A percentile compares a stretch with the other conserved stretches of the same genome.
These are phyloP conservation scores for Calephelis virginiensis DNA, from an alignment of 1,140 invertebrate species.

Conservation along the genomic window DNA sequence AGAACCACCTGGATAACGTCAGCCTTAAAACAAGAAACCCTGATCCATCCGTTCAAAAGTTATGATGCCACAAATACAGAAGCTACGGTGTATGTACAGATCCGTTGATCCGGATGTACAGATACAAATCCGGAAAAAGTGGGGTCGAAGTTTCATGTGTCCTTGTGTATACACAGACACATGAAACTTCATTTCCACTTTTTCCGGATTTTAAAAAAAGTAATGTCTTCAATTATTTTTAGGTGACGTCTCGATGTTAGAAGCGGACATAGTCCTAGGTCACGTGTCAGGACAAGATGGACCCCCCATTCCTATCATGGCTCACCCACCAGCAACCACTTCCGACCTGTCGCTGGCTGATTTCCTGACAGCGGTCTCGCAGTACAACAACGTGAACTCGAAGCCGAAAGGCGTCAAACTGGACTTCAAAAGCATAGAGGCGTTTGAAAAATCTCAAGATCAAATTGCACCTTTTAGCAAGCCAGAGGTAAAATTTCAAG, in stretches of 20 bases:
- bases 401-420: conserved; percentile 87
- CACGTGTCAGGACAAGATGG: conserved; percentile 69
- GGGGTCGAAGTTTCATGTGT: no score
- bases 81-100: no score
- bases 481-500: conserved; percentile 41
- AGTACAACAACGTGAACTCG: conserved; percentile 66
- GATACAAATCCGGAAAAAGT: no score
- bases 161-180: no score
- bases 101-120: no score
- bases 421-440: conserved; percentile 91
- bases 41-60: no score
- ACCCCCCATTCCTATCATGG: conserved; percentile 88
- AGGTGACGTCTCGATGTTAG: conserved; percentile 89
- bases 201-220: no score
- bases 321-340: conserved; percentile 85
- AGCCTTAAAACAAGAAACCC: no score
- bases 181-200: no score
- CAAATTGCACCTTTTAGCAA: conserved; percentile 67
- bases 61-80: no score
- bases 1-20: no score
- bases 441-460: conserved; percentile 83
- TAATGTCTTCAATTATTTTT: conserved; percentile 27
- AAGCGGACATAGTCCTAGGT: conserved; percentile 91
- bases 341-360: conserved; percentile 88
- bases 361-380: conserved; percentile 83